Percentiles rank a stretch among this genome's conserved stretches.
Evolutionary conservation across 2,113 vertebrate genomes (phyloP).

Genomic region (Vanacampus margaritifer): DNA sequence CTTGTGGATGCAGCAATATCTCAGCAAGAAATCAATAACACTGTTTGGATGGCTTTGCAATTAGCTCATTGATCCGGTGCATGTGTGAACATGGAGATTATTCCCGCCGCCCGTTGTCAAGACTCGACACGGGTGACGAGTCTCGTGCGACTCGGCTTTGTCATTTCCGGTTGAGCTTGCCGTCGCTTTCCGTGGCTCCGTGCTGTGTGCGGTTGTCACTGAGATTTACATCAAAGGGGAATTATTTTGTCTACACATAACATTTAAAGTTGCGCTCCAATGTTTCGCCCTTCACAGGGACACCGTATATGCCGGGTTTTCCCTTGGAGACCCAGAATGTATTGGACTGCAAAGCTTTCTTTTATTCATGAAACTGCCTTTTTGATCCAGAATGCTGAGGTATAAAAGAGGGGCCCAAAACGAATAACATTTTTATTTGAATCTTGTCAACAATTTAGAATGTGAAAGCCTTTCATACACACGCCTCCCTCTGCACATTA

Average conservation of each 20-base stretch:
- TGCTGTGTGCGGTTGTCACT: slow-evolving; percentile 25
- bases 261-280: slow-evolving; percentile 9
- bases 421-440: not conserved
- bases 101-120: not conserved
- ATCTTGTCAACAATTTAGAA: slow-evolving; percentile 19
- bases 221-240: slow-evolving; percentile 23
- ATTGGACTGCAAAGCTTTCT: not conserved
- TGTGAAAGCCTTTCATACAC: not conserved
- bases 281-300: slow-evolving; percentile 5
- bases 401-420: not conserved
- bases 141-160: not conserved
- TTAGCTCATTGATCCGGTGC: slow-evolving; percentile 15
- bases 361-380: not conserved
- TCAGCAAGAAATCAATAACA: slow-evolving; percentile 7
- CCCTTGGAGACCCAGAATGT: slow-evolving; percentile 8
- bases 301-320: not conserved
- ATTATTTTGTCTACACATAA: not conserved
- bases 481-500: not conserved
- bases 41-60: not conserved
- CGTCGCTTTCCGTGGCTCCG: slow-evolving; percentile 10
- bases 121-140: not conserved
- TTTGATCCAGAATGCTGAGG: slow-evolving; percentile 3
- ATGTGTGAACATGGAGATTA: not conserved
- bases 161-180: not conserved
- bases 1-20: not conserved